Evolutionary conservation across 2,797 vertebrate species (phyloP), one percentile per base, ranked within the genome.

Genomic region (Adelosebastes latens): DNA sequence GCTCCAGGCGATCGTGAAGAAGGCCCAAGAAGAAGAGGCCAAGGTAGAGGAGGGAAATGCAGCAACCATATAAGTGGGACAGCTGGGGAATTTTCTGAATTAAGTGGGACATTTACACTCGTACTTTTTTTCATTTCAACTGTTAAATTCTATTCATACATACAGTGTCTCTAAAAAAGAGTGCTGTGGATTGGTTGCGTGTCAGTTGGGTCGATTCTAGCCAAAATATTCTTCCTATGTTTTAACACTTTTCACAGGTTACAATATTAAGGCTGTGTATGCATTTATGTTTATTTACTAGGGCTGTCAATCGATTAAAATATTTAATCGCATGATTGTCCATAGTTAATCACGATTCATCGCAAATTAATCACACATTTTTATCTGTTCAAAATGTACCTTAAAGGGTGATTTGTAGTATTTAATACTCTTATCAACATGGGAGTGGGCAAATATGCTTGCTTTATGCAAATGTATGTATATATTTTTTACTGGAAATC

Each of bases 1-100:
- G 74, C 96, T 99, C 18, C 99, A 99, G 87, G 98, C 99, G 16
- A 99, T 99, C 73, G 98, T 99, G 84, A 99, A 99, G 90, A 99
- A 99, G 92, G 99, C 99, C 5, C 99, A 99, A 86, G 99, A 98
- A 87, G 99, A 99, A 87, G 98, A 99, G 87, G 98, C 98, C 34
- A 99, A 99, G 96, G 99, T 99, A 90, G 5, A 80, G 32, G 20
- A 63, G 20, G 9, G 13, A 29, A 75, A 81, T 61, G 12, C n/a
- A 20, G 2, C 10, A 70, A 62, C 29, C 22, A 29, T 49, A 20
- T 34, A 16, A 2, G 7, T 70, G 16, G 27, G 53, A 46, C 31
- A 24, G 55, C 20, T 39, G 2, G 36, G 25, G 16, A 46, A 61
- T 77, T 67, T 64, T n/a, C 20, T 53, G 49, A 53, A 53, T 53